phyloP scores from a whole-genome alignment of 1,140 invertebrate species.

The Meloidogyne floridensis region DNA sequence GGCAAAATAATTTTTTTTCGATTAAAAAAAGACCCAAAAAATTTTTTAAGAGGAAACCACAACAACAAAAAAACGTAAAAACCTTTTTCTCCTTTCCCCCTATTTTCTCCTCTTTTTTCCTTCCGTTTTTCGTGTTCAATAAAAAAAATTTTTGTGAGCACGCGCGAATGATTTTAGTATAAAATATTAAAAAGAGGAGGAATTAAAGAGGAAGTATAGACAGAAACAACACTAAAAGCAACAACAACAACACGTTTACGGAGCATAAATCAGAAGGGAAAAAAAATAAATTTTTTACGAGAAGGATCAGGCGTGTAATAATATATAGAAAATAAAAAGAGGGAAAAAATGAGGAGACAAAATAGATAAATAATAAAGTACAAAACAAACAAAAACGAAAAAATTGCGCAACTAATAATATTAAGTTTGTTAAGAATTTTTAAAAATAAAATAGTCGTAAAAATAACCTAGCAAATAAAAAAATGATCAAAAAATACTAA shows the following conservation, averaged over 20 bases:
- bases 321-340: not conserved
- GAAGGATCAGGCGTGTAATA: conserved; percentile 11
- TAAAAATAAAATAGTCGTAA: not conserved
- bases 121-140: not conserved
- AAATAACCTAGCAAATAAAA: not conserved
- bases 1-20: not conserved
- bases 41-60: not conserved
- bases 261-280: not conserved
- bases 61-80: not conserved
- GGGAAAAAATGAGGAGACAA: not conserved
- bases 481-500: no score
- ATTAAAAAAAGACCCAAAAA: not conserved
- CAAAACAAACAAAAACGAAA: not conserved
- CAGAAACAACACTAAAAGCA: not conserved
- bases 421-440: not conserved
- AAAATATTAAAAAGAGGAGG: not conserved
- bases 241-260: not conserved
- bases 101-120: not conserved
- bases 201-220: not conserved
- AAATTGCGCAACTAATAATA: conserved; percentile 4
- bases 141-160: not conserved
- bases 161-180: not conserved
- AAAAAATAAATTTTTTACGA: no score
- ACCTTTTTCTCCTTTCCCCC: not conserved
- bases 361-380: conserved; percentile 2